Evolutionary conservation across 1,140 invertebrate species (phyloP).

Genomic region (Galleria mellonella): DNA sequence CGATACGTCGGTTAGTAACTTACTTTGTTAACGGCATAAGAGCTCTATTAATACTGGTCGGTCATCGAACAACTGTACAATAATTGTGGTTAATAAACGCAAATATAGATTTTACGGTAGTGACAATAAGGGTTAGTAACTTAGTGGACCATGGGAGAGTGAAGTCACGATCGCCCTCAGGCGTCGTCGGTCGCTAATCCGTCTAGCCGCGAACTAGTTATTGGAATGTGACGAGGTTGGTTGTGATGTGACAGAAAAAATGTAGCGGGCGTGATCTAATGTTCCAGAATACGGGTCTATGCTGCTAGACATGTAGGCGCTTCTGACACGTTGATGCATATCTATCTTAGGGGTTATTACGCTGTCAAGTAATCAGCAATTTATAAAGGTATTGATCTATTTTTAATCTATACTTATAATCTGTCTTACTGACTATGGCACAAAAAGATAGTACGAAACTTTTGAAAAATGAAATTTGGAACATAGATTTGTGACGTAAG

Average conservation of each 20-base stretch:
- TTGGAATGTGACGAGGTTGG: neutral
- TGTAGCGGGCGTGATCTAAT: too few species aligned
- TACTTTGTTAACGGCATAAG: neutral
- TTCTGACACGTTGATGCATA: too few species aligned
- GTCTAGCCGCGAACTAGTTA: conserved; percentile 2
- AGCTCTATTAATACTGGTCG: neutral
- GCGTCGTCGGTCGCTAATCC: conserved; percentile 2
- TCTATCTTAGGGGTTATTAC: too few species aligned
- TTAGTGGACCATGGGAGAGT: neutral
- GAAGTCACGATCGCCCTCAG: conserved; percentile 1
- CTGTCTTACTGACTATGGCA: too few species aligned
- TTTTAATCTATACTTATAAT: too few species aligned
- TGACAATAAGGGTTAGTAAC: neutral
- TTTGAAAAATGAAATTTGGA: too few species aligned
- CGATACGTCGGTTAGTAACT: neutral
- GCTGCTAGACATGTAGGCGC: too few species aligned
- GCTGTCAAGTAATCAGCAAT: too few species aligned
- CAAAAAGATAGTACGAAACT: too few species aligned
- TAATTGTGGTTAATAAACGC: neutral
- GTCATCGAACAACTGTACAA: neutral
- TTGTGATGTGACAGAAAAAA: neutral
- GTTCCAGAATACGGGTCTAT: too few species aligned
- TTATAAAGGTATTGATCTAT: too few species aligned
- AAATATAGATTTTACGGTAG: conserved; percentile 1
- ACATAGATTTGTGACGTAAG: too few species aligned